These are phyloP conservation scores for Eulemur rufifrons DNA, from an alignment of 2,113 vertebrate species.

Conservation along the genomic window DNA sequence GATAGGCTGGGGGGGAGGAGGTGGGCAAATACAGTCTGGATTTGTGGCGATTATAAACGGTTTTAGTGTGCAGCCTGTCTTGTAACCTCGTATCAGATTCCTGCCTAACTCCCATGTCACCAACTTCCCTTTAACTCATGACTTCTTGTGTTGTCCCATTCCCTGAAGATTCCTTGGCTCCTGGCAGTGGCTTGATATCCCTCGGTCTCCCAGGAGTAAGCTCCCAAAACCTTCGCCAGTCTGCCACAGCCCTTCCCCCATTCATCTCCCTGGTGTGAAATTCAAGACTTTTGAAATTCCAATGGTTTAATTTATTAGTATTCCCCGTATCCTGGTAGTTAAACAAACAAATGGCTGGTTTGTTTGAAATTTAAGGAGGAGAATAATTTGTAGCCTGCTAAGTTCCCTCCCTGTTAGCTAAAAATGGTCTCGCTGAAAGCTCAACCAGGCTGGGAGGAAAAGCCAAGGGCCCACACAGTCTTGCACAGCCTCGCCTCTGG, in stretches of 20 bases:
- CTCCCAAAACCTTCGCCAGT: neutral
- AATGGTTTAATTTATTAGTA: constrained; percentile 46
- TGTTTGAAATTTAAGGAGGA: constrained; percentile 58
- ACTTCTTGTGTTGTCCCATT: neutral
- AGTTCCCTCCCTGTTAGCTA: constrained; percentile 17
- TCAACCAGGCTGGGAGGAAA: neutral
- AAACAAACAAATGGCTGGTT: constrained; percentile 56
- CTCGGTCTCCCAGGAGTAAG: neutral
- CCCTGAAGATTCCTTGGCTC: neutral
- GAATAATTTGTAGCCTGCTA: constrained; percentile 42
- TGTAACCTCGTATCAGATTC: neutral
- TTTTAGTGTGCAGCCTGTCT: neutral
- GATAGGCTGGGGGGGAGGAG: neutral
- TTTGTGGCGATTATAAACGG: neutral
- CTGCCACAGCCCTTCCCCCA: neutral
- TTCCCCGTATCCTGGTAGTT: constrained; percentile 38
- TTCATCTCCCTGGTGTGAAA: neutral
- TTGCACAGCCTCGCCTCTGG: neutral
- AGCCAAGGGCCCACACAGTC: neutral
- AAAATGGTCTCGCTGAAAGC: constrained; percentile 14
- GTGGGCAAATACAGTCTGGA: neutral
- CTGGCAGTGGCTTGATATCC: neutral
- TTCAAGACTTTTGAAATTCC: constrained; percentile 46
- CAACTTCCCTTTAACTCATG: neutral
- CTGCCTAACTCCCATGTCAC: neutral